These are phyloP conservation scores for Anguilla pacifica DNA, from an alignment of 2,797 vertebrate species.

Conservation along the genomic window DNA sequence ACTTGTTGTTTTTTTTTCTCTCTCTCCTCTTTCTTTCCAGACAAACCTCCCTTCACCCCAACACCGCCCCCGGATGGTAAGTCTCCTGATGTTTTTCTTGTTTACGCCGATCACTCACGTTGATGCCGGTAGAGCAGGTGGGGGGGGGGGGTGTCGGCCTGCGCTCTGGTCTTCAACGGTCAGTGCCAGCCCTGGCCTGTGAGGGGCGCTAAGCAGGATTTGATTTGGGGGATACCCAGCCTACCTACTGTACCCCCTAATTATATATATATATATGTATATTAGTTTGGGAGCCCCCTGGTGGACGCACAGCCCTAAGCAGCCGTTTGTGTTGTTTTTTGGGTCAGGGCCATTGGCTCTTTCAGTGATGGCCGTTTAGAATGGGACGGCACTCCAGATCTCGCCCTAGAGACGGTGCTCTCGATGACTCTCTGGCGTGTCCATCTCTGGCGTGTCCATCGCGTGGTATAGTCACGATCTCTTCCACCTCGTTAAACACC, in stretches of 20 bases:
- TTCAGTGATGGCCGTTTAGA: background rate
- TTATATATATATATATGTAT: background rate
- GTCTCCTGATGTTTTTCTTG: constrained; percentile 57
- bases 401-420: background rate
- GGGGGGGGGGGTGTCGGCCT: background rate
- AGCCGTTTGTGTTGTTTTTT: background rate
- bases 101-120: constrained; percentile 27
- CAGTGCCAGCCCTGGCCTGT: too few species aligned
- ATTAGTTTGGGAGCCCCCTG: background rate
- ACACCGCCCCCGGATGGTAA: constrained; percentile 77
- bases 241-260: background rate
- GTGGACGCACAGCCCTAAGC: background rate
- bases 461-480: constrained; percentile 11
- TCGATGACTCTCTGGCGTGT: constrained; percentile 56
- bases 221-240: too few species aligned
- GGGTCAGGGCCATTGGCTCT: background rate
- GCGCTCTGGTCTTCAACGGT: background rate
- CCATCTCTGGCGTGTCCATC: constrained; percentile 28
- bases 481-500: constrained; percentile 59
- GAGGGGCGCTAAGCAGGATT: too few species aligned
- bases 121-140: constrained; percentile 23
- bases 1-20: constrained; percentile 50
- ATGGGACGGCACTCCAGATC: background rate
- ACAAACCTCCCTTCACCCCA: constrained; percentile 77
- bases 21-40: constrained; percentile 67